phyloP scores from a whole-genome alignment of 2,113 vertebrate species.

The Potamarius usumacintae region DNA sequence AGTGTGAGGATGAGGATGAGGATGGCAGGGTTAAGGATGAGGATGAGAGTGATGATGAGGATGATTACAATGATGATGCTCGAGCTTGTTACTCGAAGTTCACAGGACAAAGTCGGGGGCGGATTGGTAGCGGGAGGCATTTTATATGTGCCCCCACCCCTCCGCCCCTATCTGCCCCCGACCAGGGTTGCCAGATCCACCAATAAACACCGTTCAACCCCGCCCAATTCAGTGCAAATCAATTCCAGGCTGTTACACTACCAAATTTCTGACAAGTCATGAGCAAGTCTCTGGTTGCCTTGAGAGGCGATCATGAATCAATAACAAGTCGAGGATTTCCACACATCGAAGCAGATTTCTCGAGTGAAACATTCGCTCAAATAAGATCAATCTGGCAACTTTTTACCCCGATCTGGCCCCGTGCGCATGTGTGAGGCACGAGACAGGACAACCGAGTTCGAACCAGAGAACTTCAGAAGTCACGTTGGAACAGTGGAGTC shows the following conservation, averaged over 20 bases:
- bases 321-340: too few relatives aligned
- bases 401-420: constrained; percentile 20
- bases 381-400: background rate
- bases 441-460: constrained; percentile 18
- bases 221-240: background rate
- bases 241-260: too few relatives aligned
- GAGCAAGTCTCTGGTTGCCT: background rate
- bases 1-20: constrained; percentile 12
- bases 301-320: too few relatives aligned
- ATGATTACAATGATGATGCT: constrained; percentile 48
- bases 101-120: constrained; percentile 55
- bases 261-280: background rate
- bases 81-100: constrained; percentile 56
- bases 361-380: too few relatives aligned
- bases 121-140: constrained; percentile 54
- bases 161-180: constrained; percentile 54
- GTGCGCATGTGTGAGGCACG: constrained; percentile 48
- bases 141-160: constrained; percentile 59
- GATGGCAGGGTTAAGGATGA: constrained; percentile 1
- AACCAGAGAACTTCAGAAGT: constrained; percentile 7
- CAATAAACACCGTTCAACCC: background rate
- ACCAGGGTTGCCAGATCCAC: constrained; percentile 5
- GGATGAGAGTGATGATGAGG: constrained; percentile 13
- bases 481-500: background rate
- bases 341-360: background rate